These are phyloP conservation scores for Carcina quercana DNA, from an alignment of 2,888 invertebrate genomes.

Conservation along the genomic window DNA sequence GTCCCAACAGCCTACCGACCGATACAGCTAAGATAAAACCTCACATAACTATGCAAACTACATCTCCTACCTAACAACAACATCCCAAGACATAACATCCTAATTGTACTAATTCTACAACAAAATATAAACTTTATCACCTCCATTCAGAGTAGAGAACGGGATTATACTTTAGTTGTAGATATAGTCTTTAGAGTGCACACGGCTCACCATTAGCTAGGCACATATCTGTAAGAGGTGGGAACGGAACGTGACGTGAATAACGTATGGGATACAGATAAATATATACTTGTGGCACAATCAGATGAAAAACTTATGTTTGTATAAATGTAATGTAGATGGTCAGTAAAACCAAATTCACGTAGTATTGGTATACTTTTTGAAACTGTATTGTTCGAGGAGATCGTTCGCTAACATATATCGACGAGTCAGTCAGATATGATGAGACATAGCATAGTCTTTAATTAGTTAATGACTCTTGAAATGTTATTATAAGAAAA, in stretches of 20 bases:
- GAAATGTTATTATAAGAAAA: no score
- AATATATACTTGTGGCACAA: no score
- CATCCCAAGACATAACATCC: slow-evolving; percentile 24
- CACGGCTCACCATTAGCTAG: slow-evolving; percentile 53
- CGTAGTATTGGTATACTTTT: no score
- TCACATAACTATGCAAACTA: slow-evolving; percentile 67
- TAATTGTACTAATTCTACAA: slow-evolving; percentile 23
- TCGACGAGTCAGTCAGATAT: no score
- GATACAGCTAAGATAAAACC: slow-evolving; percentile 64
- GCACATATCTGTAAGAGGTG: slow-evolving; percentile 56
- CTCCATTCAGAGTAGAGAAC: slow-evolving; percentile 27
- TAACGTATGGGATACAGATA: slow-evolving; percentile 55
- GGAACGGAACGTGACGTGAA: slow-evolving; percentile 58
- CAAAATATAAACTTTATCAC: slow-evolving; percentile 34
- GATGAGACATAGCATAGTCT: no score
- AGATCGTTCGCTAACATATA: no score
- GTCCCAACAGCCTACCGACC: slow-evolving; percentile 38
- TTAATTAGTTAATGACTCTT: no score
- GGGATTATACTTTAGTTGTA: slow-evolving; percentile 14
- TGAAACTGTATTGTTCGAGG: no score
- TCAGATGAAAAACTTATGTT: no score
- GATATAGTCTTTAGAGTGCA: slow-evolving; percentile 23
- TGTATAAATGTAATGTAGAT: no score
- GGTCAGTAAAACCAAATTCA: no score
- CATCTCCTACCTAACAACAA: slow-evolving; percentile 26